These are phyloP conservation scores for Holothuria leucospilota DNA, from an alignment of 53 echinoderm and acorn worm genomes.

Conservation along the genomic window DNA sequence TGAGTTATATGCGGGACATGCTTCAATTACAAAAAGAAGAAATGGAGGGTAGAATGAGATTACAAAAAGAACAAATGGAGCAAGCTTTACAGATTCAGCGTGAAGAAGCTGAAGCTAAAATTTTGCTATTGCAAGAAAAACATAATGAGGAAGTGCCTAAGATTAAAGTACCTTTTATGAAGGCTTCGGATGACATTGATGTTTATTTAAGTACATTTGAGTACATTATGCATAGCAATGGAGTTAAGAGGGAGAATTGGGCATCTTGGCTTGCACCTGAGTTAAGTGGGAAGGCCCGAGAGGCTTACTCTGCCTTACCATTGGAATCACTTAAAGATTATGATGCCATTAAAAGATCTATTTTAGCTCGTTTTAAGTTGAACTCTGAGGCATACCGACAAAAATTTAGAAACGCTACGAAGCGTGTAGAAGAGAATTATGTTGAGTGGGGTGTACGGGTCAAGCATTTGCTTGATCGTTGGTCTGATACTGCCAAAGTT, in stretches of 20 bases:
- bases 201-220: constrained; percentile 1
- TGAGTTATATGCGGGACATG: too few relatives aligned
- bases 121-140: not conserved
- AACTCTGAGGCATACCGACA: constrained; percentile 3
- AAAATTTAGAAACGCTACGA: not conserved
- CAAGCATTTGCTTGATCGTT: too few relatives aligned
- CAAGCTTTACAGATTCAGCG: not conserved
- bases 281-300: not conserved
- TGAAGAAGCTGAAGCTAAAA: not conserved
- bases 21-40: too few relatives aligned
- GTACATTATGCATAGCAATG: not conserved
- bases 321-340: not conserved
- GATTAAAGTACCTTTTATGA: not conserved
- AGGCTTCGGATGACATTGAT: not conserved
- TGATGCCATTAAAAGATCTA: not conserved
- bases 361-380: not conserved
- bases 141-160: not conserved
- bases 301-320: not conserved
- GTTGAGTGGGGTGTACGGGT: not conserved
- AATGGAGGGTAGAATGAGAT: not conserved
- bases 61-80: not conserved
- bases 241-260: not conserved
- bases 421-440: not conserved
- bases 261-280: not conserved
- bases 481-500: not conserved